These are phyloP conservation scores for Zapornia atra DNA, from an alignment of 2,113 vertebrate genomes.

Conservation along the genomic window DNA sequence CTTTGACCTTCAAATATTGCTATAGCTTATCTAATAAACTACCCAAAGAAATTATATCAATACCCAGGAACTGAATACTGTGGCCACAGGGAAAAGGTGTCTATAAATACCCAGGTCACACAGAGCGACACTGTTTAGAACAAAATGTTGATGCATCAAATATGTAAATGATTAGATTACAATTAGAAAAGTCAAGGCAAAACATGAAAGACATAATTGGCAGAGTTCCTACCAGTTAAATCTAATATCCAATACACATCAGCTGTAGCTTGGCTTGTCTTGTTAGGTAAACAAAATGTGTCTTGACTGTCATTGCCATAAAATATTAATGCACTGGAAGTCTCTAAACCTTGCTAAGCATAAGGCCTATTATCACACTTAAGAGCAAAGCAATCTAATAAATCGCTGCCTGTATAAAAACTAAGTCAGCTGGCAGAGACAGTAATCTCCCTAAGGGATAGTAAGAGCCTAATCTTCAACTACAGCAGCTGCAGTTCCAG, in stretches of 20 bases:
- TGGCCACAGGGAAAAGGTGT: background rate
- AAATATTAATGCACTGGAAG: constrained; percentile 87
- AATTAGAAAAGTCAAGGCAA: constrained; percentile 61
- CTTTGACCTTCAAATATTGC: background rate
- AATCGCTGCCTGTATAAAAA: constrained; percentile 83
- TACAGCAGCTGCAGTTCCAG: constrained; percentile 79
- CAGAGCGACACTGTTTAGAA: constrained; percentile 6
- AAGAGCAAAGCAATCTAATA: constrained; percentile 87
- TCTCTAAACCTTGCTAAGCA: constrained; percentile 87
- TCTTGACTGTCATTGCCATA: constrained; percentile 83
- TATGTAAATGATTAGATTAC: constrained; percentile 66
- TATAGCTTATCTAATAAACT: background rate
- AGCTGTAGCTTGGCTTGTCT: constrained; percentile 77
- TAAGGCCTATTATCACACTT: constrained; percentile 87
- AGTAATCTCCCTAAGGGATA: constrained; percentile 81
- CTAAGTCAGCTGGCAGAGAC: constrained; percentile 84
- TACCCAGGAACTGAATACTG: background rate
- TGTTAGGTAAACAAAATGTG: constrained; percentile 88
- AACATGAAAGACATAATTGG: constrained; percentile 68
- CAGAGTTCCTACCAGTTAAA: constrained; percentile 65
- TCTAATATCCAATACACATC: constrained; percentile 74
- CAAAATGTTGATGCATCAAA: constrained; percentile 43
- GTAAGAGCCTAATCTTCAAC: constrained; percentile 81
- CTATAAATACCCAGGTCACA: background rate
- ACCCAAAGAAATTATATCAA: background rate